Evolutionary conservation across 53 echinoderm and acorn worm genomes (phyloP), one percentile per base, ranked within the genome.

Genomic region (Stichopus horrens): DNA sequence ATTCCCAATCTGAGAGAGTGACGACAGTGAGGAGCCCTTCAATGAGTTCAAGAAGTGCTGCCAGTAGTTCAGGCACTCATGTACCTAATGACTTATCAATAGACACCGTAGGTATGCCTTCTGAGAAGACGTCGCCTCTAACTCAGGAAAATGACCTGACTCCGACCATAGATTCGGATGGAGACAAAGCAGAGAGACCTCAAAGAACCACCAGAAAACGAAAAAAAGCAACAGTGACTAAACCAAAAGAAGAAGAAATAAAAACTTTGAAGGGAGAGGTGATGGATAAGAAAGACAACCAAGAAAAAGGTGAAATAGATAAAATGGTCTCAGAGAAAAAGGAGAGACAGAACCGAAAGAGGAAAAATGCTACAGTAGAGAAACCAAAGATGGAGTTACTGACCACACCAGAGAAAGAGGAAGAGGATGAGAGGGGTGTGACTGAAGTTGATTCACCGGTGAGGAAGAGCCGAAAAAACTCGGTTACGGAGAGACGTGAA

Each of bases 41-140:
- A 18, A 23, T 52, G 9, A 85, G 85, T 85, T 85, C 85, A 11
- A 65, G 65, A 23, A 85, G 85, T 59, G 63, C 85, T 18, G 18
- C 65, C 23, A 52, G 68, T 9, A 65, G 68, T 23, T 23, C 23
- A 65, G 85, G 66, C 10, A 67, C 14, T 16, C 66, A 85, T 16
- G 37, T 37, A 37, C 37, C 37, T 2, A 71, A 71, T 4, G 71
- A 13, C 18, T 21, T 18, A 7, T 71, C 71, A 4, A n/a, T 13
- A 20, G 71, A 71, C 19, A 13, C 18, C 7, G 14, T 13, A 16
- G 37, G 37, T 37, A 37, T 37, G 37, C 37, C 37, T 37, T 37
- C 37, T 37, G 71, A 71, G 18, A n/a, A 71, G 71, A 71, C 18
- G 71, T 18, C 71, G 19, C 71, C 71, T 71, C 19, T 71, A 5